Evolutionary conservation across 1,140 invertebrate genomes (phyloP), one percentile per base, ranked within the genome.

Genomic region (Eriocheir sinensis): DNA sequence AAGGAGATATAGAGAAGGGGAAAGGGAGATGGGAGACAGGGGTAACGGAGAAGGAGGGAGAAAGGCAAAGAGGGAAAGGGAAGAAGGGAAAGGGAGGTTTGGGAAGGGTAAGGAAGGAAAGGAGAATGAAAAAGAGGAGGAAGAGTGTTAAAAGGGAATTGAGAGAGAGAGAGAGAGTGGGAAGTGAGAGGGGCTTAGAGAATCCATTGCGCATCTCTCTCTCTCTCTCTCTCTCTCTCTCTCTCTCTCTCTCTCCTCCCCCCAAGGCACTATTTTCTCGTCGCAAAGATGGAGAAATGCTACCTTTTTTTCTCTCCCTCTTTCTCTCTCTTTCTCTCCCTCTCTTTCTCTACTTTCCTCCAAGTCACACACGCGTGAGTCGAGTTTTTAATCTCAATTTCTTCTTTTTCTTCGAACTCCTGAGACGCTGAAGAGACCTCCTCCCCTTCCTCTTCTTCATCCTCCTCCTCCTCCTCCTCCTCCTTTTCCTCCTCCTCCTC

Each of bases 101-200:
- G n/a, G n/a, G n/a, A n/a, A n/a, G n/a, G n/a, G 60, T 72, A 72
- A 72, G 60, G 60, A 72, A n/a, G 12, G 60, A 72, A 72, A 72
- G 60, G n/a, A 72, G 60, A 72, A n/a, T 15, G n/a, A 72, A n/a
- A n/a, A 72, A 72, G 60, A 72, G 60, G 8, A 83, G 8, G 36
- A 34, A 9, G n/a, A 9, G 81, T 30, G 81, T 30, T 27, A 83
- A 34, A 83, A 34, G 36, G 81, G 36, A 34, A 83, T 27, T 30
- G 81, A 83, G 81, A 83, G 81, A 83, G 81, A 83, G 81, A 83
- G n/a, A 83, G 81, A 83, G 81, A 83, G 81, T 9, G 81, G 36
- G 81, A 83, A 53, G 53, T 60, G 80, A 34, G 36, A 21, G 81
- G 40, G 27, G 17, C 34, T 89, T 27, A 34, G 40, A 48, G 27